phyloP scores from a whole-genome alignment of 2,113 vertebrate species.

The Perccottus glenii region DNA sequence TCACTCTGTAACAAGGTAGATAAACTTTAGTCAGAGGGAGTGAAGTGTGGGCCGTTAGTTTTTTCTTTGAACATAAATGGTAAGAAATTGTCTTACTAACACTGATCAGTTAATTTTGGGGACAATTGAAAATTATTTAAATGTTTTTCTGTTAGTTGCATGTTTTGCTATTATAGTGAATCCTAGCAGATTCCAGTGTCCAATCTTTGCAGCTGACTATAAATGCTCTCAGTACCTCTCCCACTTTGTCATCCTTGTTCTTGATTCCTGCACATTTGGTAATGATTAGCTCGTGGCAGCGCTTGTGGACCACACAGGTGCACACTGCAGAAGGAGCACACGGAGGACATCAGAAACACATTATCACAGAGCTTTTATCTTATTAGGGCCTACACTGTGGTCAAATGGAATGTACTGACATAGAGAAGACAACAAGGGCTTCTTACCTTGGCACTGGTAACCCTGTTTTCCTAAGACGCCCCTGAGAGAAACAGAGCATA shows the following conservation, averaged over 20 bases:
- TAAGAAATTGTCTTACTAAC: too few species aligned
- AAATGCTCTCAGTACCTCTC: constrained; percentile 81
- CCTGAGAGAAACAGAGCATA: constrained; percentile 78
- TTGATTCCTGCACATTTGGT: constrained; percentile 95
- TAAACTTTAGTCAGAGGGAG: too few species aligned
- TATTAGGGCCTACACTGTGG: background rate
- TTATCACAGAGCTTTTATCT: background rate
- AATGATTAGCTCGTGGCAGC: constrained; percentile 96
- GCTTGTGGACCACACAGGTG: constrained; percentile 96
- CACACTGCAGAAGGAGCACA: constrained; percentile 83
- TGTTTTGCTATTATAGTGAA: too few species aligned
- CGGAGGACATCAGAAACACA: constrained; percentile 2
- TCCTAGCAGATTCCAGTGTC: too few species aligned
- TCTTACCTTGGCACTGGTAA: constrained; percentile 97
- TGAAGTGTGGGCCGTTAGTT: too few species aligned
- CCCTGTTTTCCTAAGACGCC: constrained; percentile 97
- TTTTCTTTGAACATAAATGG: too few species aligned
- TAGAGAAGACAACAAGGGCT: background rate
- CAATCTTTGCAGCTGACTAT: too few species aligned
- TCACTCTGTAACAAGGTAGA: too few species aligned
- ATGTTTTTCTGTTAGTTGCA: too few species aligned
- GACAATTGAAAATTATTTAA: too few species aligned
- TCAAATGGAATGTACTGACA: background rate
- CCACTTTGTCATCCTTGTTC: constrained; percentile 89
- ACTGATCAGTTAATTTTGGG: too few species aligned